Evolutionary conservation across 2,797 vertebrate species (phyloP).

Genomic region (Crax fasciolata): DNA sequence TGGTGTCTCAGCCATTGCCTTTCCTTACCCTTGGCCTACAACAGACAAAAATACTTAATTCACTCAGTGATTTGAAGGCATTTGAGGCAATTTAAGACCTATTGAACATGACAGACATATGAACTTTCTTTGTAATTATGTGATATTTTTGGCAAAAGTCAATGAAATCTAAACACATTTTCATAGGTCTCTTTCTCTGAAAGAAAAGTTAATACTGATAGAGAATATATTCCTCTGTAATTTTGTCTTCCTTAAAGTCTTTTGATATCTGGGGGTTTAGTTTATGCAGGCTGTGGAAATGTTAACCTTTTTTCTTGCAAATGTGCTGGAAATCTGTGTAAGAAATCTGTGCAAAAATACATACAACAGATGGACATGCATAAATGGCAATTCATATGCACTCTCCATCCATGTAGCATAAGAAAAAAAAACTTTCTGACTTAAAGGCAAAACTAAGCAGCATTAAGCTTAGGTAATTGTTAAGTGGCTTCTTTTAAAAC

Average conservation of each 20-base stretch:
- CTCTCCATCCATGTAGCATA: background rate
- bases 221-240: background rate
- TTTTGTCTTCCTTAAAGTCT: background rate
- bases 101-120: background rate
- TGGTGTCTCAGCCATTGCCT: constrained; percentile 97
- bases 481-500: background rate
- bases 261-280: constrained; percentile 19
- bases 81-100: background rate
- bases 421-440: background rate
- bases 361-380: background rate
- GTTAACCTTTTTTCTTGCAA: background rate
- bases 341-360: background rate
- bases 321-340: background rate
- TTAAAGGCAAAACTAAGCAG: constrained; percentile 1
- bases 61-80: background rate
- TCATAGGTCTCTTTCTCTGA: background rate
- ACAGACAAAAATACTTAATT: background rate
- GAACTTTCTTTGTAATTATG: background rate
- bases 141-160: background rate
- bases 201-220: background rate
- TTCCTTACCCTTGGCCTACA: constrained; percentile 97
- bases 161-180: background rate
- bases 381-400: background rate
- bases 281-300: background rate
- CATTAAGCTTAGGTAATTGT: background rate